These are phyloP conservation scores for Todus mexicanus DNA, from an alignment of 2,797 vertebrate species.

Conservation along the genomic window DNA sequence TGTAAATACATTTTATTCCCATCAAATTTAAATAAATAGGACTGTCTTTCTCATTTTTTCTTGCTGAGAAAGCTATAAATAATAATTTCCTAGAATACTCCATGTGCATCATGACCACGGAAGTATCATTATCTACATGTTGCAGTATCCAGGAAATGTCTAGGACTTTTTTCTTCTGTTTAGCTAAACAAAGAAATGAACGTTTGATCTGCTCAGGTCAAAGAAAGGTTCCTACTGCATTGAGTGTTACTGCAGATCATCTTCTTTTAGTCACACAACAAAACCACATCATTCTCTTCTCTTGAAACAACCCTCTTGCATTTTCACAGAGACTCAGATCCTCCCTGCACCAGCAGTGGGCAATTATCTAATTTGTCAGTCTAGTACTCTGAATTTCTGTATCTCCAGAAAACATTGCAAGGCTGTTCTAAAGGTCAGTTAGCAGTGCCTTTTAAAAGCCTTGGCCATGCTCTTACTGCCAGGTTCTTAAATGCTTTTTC, in stretches of 20 bases:
- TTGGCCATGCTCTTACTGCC: not conserved
- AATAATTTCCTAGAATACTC: not conserved
- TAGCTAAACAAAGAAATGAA: not conserved
- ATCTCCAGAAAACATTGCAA: not conserved
- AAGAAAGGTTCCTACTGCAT: not conserved
- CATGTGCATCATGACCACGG: accelerated
- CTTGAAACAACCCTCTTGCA: not conserved
- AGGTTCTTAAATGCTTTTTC: not conserved
- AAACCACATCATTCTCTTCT: not conserved
- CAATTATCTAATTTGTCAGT: not conserved
- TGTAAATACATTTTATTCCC: not conserved
- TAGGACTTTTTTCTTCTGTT: not conserved
- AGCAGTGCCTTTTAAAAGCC: not conserved
- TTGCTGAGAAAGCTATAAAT: not conserved
- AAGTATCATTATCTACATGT: not conserved
- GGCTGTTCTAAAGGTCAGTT: not conserved
- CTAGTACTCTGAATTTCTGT: not conserved
- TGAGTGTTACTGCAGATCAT: not conserved
- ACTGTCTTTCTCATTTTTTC: not conserved
- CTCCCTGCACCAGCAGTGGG: not conserved
- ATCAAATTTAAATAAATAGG: not conserved
- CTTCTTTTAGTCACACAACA: not conserved
- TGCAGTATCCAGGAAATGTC: not conserved
- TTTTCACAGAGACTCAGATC: not conserved
- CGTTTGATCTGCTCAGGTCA: not conserved